Percentiles rank a stretch among this genome's conserved stretches.
phyloP scores from a whole-genome alignment of 1,140 invertebrate genomes.

The Sarcophaga bullata region DNA sequence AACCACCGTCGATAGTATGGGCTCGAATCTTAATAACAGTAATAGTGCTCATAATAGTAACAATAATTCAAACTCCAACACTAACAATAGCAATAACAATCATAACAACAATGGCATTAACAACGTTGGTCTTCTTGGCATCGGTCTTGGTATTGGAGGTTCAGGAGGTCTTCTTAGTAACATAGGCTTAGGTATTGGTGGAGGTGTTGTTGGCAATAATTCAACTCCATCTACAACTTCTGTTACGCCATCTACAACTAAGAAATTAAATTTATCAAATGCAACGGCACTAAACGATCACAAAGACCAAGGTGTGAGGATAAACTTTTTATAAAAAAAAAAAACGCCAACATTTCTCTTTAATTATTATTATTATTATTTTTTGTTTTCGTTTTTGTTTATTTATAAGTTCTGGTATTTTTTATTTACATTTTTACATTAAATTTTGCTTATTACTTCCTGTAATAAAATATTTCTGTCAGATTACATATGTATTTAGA shows the following conservation, averaged over 20 bases:
- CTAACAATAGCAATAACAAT: background rate
- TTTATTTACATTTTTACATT: background rate
- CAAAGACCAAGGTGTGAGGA: slow-evolving; percentile 75
- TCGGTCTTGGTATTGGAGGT: slow-evolving; percentile 32
- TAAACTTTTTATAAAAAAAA: slow-evolving; percentile 48
- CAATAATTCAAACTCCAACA: slow-evolving; percentile 34
- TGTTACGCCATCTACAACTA: slow-evolving; percentile 37
- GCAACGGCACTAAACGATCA: slow-evolving; percentile 47
- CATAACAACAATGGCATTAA: slow-evolving; percentile 36
- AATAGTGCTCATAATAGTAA: slow-evolving; percentile 14
- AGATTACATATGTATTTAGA: no score
- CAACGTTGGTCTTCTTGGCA: slow-evolving; percentile 38
- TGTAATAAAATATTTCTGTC: no score
- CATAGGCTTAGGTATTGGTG: slow-evolving; percentile 41
- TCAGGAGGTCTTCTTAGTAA: slow-evolving; percentile 43
- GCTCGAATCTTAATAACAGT: slow-evolving; percentile 40
- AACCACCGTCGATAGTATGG: slow-evolving; percentile 31
- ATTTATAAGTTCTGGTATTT: slow-evolving; percentile 9
- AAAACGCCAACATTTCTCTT: background rate
- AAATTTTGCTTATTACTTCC: background rate
- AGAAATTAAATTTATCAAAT: slow-evolving; percentile 36
- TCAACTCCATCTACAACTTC: background rate
- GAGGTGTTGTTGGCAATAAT: slow-evolving; percentile 29
- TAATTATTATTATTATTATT: slow-evolving; percentile 18
- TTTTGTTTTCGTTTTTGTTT: slow-evolving; percentile 27